Evolutionary conservation across 2,113 vertebrate genomes (phyloP).

Genomic region (Eurystomus gularis): DNA sequence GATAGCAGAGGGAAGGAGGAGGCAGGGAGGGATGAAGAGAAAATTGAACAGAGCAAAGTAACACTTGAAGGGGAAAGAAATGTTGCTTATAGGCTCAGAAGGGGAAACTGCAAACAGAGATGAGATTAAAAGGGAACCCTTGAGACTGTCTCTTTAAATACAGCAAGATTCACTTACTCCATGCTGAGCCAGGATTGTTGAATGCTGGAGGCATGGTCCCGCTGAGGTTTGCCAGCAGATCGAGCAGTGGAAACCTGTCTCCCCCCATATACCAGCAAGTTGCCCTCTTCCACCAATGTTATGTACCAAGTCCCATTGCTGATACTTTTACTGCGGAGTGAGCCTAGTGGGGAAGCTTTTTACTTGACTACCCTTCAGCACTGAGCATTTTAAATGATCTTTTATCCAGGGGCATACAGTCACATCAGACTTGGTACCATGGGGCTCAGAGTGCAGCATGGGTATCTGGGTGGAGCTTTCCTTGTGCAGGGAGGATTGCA

Average conservation of each 20-base stretch:
- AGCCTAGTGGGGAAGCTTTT: neutral
- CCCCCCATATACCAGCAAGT: neutral
- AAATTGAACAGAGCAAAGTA: constrained; percentile 54
- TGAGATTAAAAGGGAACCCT: constrained; percentile 58
- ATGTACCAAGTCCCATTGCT: neutral
- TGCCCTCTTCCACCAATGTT: neutral
- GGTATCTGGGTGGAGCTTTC: neutral
- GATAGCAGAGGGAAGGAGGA: neutral
- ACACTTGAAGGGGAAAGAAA: constrained; percentile 36
- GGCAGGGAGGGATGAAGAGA: constrained; percentile 47
- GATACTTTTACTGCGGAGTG: neutral
- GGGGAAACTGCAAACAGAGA: constrained; percentile 54
- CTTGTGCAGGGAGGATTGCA: neutral
- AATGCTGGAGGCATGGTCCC: neutral
- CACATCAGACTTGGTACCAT: neutral
- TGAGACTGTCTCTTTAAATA: constrained; percentile 55
- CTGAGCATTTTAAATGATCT: neutral
- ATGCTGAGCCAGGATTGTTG: constrained; percentile 21
- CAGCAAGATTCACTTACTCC: constrained; percentile 52
- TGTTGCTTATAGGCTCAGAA: constrained; percentile 35
- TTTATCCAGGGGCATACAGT: neutral
- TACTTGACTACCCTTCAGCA: neutral
- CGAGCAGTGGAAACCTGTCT: neutral
- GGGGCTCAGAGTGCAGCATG: neutral
- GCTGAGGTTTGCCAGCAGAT: constrained; percentile 29